Conservation (phyloP, 1,140 invertebrate genomes). For the Hestina assimilis region DNA sequence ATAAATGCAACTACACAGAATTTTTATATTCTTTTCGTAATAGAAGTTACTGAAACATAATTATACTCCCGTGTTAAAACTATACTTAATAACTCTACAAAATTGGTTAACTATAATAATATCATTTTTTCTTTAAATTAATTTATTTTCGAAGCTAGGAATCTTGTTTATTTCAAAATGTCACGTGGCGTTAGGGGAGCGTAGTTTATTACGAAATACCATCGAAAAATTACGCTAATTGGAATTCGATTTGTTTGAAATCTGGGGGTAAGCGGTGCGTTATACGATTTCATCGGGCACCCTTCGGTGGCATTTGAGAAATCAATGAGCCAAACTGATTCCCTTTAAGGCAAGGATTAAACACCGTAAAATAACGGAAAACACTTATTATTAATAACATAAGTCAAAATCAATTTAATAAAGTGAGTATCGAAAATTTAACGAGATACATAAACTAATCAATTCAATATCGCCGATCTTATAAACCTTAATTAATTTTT, state of each 20-base stretch:
- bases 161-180: background rate
- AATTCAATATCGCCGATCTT: too few species aligned
- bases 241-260: conserved; percentile 58
- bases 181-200: conserved; percentile 10
- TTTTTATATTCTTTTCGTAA: too few species aligned
- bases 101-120: too few species aligned
- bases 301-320: conserved; percentile 53
- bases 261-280: conserved; percentile 50
- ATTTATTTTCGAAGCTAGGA: background rate
- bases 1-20: too few species aligned
- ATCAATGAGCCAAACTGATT: conserved; percentile 46
- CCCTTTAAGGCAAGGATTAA: conserved; percentile 4
- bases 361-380: background rate
- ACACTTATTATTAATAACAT: background rate
- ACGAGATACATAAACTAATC: too few species aligned
- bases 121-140: too few species aligned
- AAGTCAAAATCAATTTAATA: background rate
- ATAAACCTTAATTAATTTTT: too few species aligned
- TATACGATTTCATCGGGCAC: conserved; percentile 58
- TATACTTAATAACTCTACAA: too few species aligned
- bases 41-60: too few species aligned
- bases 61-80: too few species aligned
- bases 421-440: too few species aligned
- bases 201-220: conserved; percentile 23
- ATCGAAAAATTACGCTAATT: conserved; percentile 43